Evolutionary conservation across 2,113 vertebrate genomes (phyloP).

Genomic region (Gymnogyps californianus): DNA sequence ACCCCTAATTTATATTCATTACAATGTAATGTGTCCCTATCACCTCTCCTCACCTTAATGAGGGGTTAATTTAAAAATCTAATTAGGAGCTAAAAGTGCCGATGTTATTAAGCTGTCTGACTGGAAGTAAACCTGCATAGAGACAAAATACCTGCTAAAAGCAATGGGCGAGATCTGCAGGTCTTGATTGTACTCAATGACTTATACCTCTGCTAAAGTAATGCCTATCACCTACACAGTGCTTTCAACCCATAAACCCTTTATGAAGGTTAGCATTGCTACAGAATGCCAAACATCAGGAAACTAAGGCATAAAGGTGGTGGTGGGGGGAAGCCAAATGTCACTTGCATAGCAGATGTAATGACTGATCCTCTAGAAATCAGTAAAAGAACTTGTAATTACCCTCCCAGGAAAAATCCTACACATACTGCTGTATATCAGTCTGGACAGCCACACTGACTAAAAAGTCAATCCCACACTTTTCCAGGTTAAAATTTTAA

Average conservation of each 20-base stretch:
- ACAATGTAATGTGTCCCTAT: not conserved
- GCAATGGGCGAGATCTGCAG: not conserved
- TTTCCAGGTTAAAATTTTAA: not conserved
- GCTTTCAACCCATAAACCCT: not conserved
- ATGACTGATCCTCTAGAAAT: not conserved
- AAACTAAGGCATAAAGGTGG: not conserved
- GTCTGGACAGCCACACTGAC: not conserved
- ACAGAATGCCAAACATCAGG: not conserved
- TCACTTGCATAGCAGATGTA: not conserved
- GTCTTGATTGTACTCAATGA: not conserved
- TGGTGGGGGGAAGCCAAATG: accelerated
- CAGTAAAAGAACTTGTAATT: not conserved
- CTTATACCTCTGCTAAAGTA: not conserved
- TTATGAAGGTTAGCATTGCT: not conserved
- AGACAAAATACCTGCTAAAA: slow-evolving; percentile 4
- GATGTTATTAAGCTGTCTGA: not conserved
- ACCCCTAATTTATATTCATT: not conserved
- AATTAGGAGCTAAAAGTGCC: not conserved
- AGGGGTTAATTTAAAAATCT: slow-evolving; percentile 7
- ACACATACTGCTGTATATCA: accelerated
- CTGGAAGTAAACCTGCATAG: not conserved
- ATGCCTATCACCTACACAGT: no score
- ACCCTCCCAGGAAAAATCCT: not conserved
- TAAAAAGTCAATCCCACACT: not conserved
- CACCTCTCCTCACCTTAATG: not conserved